Evolutionary conservation across 2,888 invertebrate species (phyloP).

Genomic region (Nemoura dubitans): DNA sequence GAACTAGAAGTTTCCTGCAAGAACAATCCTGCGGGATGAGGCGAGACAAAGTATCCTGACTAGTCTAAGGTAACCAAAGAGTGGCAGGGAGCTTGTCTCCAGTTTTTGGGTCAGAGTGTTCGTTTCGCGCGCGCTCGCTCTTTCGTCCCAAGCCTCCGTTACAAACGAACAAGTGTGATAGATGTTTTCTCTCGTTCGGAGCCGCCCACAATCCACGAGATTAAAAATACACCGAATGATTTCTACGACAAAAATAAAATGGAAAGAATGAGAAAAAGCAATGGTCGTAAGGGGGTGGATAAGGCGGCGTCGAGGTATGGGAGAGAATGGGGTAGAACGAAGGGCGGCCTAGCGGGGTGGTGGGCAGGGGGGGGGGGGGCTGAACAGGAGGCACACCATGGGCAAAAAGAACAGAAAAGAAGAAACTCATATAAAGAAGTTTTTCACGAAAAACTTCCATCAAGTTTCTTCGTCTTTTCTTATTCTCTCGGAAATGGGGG

Average conservation of each 20-base stretch:
- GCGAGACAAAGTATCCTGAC: no score
- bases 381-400: conserved; percentile 34
- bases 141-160: background rate
- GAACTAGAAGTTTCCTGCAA: no score
- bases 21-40: no score
- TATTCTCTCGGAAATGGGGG: conserved; percentile 37
- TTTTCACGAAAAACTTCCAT: conserved; percentile 47
- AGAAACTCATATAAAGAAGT: conserved; percentile 50
- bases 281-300: conserved; percentile 15
- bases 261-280: conserved; percentile 47
- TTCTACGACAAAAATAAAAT: conserved; percentile 51
- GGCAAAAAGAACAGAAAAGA: conserved; percentile 45
- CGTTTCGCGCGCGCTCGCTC: background rate
- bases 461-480: conserved; percentile 45
- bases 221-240: conserved; percentile 52
- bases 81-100: background rate
- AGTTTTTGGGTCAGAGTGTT: background rate
- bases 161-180: conserved; percentile 40
- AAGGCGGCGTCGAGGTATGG: background rate
- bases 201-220: conserved; percentile 50
- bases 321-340: conserved; percentile 23
- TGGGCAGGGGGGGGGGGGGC: conserved; percentile 36
- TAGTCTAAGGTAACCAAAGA: no score
- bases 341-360: background rate
- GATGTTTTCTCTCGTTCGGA: conserved; percentile 44